phyloP scores from a whole-genome alignment of 2,888 invertebrate species.

The Polydrusus tereticollis region DNA sequence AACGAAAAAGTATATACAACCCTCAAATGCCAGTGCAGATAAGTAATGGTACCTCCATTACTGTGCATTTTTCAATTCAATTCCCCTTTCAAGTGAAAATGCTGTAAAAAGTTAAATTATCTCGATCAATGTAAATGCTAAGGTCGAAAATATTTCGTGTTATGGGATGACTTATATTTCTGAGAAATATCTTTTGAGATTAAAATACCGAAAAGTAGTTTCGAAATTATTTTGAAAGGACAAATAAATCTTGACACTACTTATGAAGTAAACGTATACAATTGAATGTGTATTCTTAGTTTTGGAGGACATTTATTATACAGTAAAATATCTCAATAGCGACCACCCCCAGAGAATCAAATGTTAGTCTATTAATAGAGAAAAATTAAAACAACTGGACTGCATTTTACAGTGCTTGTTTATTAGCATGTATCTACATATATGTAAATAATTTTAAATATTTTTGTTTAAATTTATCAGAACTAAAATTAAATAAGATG shows the following conservation, averaged over 20 bases:
- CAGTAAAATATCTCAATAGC: too few relatives aligned
- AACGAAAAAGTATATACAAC: constrained; percentile 1
- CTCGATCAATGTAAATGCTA: constrained; percentile 31
- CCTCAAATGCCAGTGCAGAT: constrained; percentile 30
- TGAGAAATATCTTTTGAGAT: constrained; percentile 17
- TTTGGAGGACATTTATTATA: too few relatives aligned
- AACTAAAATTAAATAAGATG: too few relatives aligned
- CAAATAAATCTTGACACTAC: background rate
- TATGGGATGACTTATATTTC: constrained; percentile 26
- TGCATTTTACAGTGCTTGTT: too few relatives aligned
- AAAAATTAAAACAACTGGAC: too few relatives aligned
- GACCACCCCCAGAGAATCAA: too few relatives aligned
- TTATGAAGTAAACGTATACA: too few relatives aligned
- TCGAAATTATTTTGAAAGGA: background rate
- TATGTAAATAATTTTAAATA: too few relatives aligned
- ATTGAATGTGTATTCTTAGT: too few relatives aligned
- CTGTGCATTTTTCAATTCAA: constrained; percentile 19
- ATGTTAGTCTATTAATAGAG: too few relatives aligned
- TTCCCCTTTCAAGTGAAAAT: constrained; percentile 25
- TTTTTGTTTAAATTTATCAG: too few relatives aligned
- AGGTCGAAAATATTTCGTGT: constrained; percentile 28
- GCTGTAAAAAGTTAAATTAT: constrained; percentile 27
- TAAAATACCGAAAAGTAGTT: constrained; percentile 1
- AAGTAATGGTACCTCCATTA: constrained; percentile 26
- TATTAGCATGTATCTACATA: too few relatives aligned